These are phyloP conservation scores for Danio albolineatus DNA, from an alignment of 2,797 vertebrate species.

Conservation along the genomic window DNA sequence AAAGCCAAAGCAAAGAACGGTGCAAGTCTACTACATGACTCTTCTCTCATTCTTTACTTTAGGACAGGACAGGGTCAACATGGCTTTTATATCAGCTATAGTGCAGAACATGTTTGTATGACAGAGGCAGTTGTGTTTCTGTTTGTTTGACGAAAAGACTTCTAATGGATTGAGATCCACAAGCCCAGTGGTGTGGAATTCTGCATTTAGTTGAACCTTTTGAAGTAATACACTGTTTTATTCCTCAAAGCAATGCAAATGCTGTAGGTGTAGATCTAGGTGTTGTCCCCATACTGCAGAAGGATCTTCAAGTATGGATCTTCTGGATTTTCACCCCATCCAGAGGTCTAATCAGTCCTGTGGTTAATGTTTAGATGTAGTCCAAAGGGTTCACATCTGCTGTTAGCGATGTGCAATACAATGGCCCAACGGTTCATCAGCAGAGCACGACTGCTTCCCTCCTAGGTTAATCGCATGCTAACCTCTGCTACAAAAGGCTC, in stretches of 20 bases:
- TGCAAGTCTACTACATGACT: neutral
- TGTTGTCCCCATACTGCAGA: neutral
- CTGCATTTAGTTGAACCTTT: neutral
- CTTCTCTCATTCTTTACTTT: neutral
- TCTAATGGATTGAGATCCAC: neutral
- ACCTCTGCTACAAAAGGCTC: slow-evolving; percentile 57
- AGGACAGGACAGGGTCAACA: neutral
- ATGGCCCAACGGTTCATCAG: slow-evolving; percentile 35
- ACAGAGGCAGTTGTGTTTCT: neutral
- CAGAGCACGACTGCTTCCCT: slow-evolving; percentile 37
- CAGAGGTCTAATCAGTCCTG: slow-evolving; percentile 32
- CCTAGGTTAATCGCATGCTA: slow-evolving; percentile 62
- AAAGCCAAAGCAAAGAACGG: too few species aligned
- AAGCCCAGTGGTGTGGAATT: neutral
- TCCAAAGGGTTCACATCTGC: slow-evolving; percentile 53
- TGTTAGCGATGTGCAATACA: slow-evolving; percentile 4
- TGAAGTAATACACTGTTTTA: neutral
- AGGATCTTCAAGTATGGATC: neutral
- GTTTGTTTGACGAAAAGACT: slow-evolving; percentile 13
- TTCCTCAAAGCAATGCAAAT: neutral
- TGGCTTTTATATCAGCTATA: neutral
- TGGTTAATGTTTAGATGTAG: slow-evolving; percentile 54
- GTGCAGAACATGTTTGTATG: slow-evolving; percentile 44
- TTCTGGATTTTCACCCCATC: neutral
- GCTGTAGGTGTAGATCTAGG: neutral